These are phyloP conservation scores for Ophion obscuratus DNA, from an alignment of 2,888 invertebrate genomes.

Conservation along the genomic window DNA sequence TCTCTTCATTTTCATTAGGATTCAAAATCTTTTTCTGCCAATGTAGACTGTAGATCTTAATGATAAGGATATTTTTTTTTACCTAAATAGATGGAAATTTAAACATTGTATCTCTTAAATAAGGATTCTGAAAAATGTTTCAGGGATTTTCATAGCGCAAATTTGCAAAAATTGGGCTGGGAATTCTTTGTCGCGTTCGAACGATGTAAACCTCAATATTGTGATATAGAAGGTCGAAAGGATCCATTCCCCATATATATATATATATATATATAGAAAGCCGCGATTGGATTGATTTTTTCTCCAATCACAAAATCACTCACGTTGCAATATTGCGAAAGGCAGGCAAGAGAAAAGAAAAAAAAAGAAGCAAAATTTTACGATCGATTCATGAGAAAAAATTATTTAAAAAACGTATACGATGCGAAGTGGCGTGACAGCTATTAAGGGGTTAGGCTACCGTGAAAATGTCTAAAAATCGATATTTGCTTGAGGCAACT, in stretches of 20 bases:
- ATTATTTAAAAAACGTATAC: not conserved
- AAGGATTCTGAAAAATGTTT: not conserved
- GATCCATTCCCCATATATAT: not conserved
- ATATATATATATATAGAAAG: not conserved
- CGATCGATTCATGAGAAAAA: not conserved
- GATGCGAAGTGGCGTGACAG: slow-evolving; percentile 15
- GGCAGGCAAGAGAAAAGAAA: not conserved
- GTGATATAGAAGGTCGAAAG: not conserved
- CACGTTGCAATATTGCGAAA: not conserved
- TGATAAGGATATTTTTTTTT: not conserved
- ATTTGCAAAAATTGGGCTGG: not conserved
- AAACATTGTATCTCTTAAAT: not conserved
- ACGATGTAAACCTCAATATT: not conserved
- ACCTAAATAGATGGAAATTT: not conserved
- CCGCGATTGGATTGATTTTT: not conserved
- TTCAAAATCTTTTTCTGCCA: not conserved
- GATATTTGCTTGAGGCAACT: no score
- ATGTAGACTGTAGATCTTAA: not conserved
- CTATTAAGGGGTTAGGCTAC: not conserved
- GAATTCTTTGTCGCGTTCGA: not conserved
- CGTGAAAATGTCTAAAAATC: no score
- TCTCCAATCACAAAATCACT: not conserved
- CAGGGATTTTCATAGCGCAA: not conserved
- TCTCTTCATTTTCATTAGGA: not conserved
- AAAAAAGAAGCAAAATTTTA: not conserved